A percentile compares a stretch with the other conserved stretches of the same genome.
These are phyloP conservation scores for Euura lappo DNA, from an alignment of 1,140 invertebrate genomes.

Conservation along the genomic window DNA sequence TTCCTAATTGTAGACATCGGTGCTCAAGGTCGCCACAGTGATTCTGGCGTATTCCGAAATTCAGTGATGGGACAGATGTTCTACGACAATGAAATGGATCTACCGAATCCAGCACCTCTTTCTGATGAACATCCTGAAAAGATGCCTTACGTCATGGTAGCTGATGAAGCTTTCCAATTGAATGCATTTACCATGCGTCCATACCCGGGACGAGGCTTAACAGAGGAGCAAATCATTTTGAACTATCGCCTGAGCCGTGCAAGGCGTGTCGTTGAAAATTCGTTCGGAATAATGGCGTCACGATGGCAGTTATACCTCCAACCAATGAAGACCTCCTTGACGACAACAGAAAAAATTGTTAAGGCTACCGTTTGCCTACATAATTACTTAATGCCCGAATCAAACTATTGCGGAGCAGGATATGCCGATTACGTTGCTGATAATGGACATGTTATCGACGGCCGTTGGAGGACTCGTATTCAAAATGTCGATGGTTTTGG, in stretches of 20 bases:
- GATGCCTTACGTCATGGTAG: slow-evolving; percentile 46
- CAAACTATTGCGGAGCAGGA: neutral
- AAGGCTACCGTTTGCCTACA: slow-evolving; percentile 30
- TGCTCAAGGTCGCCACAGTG: no score
- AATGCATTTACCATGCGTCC: slow-evolving; percentile 45
- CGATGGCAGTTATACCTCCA: slow-evolving; percentile 49
- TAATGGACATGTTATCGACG: neutral
- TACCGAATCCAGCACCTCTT: no score
- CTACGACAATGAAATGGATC: no score
- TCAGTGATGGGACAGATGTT: no score
- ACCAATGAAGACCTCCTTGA: slow-evolving; percentile 31
- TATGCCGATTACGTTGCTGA: neutral
- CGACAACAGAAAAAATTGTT: slow-evolving; percentile 30
- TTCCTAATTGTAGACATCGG: no score
- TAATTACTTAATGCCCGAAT: slow-evolving; percentile 20
- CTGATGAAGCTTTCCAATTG: slow-evolving; percentile 57
- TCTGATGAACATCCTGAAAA: neutral
- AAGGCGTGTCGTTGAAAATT: slow-evolving; percentile 22
- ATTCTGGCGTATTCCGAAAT: no score
- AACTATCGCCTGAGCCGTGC: slow-evolving; percentile 51
- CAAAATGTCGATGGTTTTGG: no score
- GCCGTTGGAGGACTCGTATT: neutral
- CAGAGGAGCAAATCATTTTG: slow-evolving; percentile 40
- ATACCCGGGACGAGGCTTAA: slow-evolving; percentile 32
- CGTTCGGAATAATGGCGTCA: no score